Evolutionary conservation across 2,888 invertebrate species (phyloP), one percentile per base, ranked within the genome.

Genomic region (Steinernema hermaphroditum): DNA sequence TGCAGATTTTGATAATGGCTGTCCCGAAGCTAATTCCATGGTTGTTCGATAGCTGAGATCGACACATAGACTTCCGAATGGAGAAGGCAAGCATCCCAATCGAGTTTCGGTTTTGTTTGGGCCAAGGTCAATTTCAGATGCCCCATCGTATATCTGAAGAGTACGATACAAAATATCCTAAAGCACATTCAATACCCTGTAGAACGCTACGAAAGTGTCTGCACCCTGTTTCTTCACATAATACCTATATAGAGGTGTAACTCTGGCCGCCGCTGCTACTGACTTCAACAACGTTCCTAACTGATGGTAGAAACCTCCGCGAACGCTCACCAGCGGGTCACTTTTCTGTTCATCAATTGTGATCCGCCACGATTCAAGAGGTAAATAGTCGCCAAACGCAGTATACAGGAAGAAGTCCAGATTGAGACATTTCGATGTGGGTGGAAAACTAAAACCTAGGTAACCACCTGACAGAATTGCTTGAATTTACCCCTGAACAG

Each of bases 281-380:
- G 95, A 94, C 87, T 95, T 95, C 2, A 96, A 89, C 87, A 96
- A 90, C 71, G 93, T 91, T 75, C 93, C 92, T 94, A 96, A 94
- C 78, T 94, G 91, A 88, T 93, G 94, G 87, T 96, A 96, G 0
- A 95, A 71, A 44, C 71, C 75, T 68, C 86, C 70, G 24, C 73
- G 68, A 2, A 86, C 84, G 16, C 86, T 83, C 2, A 87, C 82
- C 72, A 78, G 78, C 6, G 83, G 79, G 75, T 88, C 88, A 54
- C 74, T 74, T 29, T 82, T 77, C n/a, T 69, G 46, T 16, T 70
- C 34, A 49, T 76, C 76, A 9, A 79, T 49, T n/a, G 75, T 24
- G 57, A 78, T 62, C 2, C 41, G 74, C 83, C 83, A 83, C 12
- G 81, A 72, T 70, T 83, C 83, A 6, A 83, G 70, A 6, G 84